Evolutionary conservation across 2,113 vertebrate genomes (phyloP).

Genomic region (Lathamus discolor): DNA sequence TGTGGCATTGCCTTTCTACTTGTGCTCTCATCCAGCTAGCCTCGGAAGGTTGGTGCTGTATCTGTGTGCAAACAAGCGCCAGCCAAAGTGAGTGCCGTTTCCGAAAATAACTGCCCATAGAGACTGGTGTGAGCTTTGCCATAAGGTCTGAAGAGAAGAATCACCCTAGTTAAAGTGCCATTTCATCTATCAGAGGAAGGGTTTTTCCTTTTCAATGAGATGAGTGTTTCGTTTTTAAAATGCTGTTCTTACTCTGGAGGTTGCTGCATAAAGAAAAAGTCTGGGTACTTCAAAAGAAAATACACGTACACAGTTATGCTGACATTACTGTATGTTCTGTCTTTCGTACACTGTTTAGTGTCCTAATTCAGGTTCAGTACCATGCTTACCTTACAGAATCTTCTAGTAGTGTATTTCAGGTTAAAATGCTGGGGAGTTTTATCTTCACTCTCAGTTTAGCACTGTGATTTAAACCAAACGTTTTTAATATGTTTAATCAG

Average conservation of each 20-base stretch:
- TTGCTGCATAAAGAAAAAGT: not conserved
- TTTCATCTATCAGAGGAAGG: not conserved
- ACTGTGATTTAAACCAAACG: not conserved
- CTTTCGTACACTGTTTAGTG: not conserved
- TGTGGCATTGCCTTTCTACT: not conserved
- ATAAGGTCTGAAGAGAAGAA: not conserved
- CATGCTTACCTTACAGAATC: not conserved
- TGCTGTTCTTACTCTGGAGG: not conserved
- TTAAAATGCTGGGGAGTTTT: not conserved
- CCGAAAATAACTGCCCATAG: accelerated
- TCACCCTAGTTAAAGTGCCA: not conserved
- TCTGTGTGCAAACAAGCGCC: not conserved
- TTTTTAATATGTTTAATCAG: accelerated
- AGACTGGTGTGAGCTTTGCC: not conserved
- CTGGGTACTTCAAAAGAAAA: not conserved
- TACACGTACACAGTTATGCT: not conserved
- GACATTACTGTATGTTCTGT: not conserved
- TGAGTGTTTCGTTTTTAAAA: not conserved
- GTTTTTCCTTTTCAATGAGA: not conserved
- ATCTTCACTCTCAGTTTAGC: not conserved
- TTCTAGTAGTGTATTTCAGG: not conserved
- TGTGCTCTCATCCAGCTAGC: not conserved
- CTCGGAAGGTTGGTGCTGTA: not conserved
- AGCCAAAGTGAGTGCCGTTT: accelerated
- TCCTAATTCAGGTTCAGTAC: not conserved